Evolutionary conservation across 1,140 invertebrate species (phyloP).

Genomic region (Lasioglossum baleicum): DNA sequence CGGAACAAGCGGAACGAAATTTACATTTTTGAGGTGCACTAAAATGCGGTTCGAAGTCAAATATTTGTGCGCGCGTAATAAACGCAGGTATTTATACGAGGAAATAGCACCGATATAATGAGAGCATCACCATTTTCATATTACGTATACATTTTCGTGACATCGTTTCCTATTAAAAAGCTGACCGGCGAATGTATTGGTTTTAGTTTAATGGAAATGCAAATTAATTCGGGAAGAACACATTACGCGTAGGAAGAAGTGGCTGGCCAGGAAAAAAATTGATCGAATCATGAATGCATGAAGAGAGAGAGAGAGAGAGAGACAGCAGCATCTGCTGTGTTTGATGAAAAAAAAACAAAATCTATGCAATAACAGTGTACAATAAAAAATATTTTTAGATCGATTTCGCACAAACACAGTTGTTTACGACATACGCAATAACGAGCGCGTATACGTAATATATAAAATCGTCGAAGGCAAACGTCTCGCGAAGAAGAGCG

Average conservation of each 20-base stretch:
- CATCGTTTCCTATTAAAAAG: conserved; percentile 9
- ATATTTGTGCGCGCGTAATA: not conserved
- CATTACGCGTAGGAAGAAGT: not conserved
- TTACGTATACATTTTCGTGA: not conserved
- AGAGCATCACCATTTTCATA: conserved; percentile 1
- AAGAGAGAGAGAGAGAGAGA: too few species aligned
- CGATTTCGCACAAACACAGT: too few species aligned
- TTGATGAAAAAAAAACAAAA: too few species aligned
- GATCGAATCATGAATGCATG: not conserved
- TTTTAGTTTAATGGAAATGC: conserved; percentile 6
- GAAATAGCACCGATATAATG: not conserved
- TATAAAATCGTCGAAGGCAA: too few species aligned
- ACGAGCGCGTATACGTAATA: too few species aligned
- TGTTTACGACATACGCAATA: too few species aligned
- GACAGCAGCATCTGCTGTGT: too few species aligned
- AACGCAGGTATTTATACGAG: not conserved
- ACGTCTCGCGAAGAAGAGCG: too few species aligned
- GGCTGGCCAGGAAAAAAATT: not conserved
- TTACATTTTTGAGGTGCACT: not conserved
- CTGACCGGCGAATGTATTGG: not conserved
- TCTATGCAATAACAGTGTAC: too few species aligned
- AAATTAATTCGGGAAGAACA: conserved; percentile 2
- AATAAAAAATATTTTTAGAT: too few species aligned
- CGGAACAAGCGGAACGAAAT: not conserved
- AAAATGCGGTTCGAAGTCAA: not conserved